Conservation (phyloP, 2,797 vertebrate species). For the Netta rufina region DNA sequence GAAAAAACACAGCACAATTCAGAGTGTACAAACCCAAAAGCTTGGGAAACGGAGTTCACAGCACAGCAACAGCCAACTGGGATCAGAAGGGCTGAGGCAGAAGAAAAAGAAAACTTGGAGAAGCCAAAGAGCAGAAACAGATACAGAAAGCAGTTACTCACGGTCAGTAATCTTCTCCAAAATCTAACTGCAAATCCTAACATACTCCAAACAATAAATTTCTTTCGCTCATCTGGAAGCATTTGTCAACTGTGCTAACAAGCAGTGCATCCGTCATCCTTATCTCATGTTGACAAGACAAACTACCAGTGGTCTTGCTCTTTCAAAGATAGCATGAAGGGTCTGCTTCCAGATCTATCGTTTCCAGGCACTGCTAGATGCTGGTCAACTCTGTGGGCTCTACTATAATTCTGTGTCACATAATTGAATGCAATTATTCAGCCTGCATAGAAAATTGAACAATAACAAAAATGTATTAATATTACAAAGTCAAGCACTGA, state of each 20-base stretch:
- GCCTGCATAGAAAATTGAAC: neutral
- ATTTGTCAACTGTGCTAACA: neutral
- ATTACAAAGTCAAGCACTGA: neutral
- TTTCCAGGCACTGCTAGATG: neutral
- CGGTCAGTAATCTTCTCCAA: neutral
- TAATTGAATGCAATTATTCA: neutral
- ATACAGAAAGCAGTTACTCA: rapidly evolving
- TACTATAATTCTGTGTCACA: neutral
- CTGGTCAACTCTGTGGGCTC: neutral
- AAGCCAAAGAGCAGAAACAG: neutral
- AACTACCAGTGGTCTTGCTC: neutral
- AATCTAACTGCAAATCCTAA: neutral
- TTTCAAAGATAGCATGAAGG: neutral
- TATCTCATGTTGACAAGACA: neutral
- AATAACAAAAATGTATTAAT: neutral
- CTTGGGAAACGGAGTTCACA: neutral
- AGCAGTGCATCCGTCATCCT: neutral
- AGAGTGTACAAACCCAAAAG: neutral
- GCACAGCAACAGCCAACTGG: rapidly evolving
- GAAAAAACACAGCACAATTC: neutral
- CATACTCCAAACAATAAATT: neutral
- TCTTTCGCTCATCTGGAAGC: neutral
- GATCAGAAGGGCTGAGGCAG: neutral
- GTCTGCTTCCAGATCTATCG: neutral
- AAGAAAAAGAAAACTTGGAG: neutral